These are phyloP conservation scores for Microcaecilia unicolor DNA, from an alignment of 2,797 vertebrate genomes.

Conservation along the genomic window DNA sequence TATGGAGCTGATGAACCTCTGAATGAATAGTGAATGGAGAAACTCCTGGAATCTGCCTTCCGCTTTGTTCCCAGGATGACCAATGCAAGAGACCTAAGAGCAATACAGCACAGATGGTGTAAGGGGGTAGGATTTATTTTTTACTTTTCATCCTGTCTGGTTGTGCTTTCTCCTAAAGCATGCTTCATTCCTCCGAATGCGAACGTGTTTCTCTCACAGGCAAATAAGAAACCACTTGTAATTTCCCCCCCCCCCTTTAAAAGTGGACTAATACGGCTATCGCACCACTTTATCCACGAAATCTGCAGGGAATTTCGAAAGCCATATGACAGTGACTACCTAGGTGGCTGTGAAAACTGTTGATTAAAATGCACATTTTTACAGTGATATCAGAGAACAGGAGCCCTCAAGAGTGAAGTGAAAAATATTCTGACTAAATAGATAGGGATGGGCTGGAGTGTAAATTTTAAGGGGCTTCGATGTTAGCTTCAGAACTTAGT, in stretches of 20 bases:
- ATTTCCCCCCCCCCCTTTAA: too few relatives aligned
- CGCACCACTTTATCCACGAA: too few relatives aligned
- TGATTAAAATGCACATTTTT: slow-evolving; percentile 11
- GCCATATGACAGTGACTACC: slow-evolving; percentile 14
- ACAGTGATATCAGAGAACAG: slow-evolving; percentile 2
- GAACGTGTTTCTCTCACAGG: slow-evolving; percentile 4
- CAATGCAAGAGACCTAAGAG: slow-evolving; percentile 74
- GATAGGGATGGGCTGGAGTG: too few relatives aligned
- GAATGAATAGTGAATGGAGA: slow-evolving; percentile 93
- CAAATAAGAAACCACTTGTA: neutral
- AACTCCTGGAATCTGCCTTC: slow-evolving; percentile 86
- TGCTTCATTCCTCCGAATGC: slow-evolving; percentile 8
- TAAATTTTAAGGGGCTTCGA: too few relatives aligned
- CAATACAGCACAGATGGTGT: slow-evolving; percentile 79
- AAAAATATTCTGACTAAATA: too few relatives aligned
- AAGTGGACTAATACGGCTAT: too few relatives aligned
- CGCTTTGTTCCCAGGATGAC: slow-evolving; percentile 91
- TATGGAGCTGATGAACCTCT: slow-evolving; percentile 79
- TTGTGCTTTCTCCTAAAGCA: neutral
- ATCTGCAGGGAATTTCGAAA: slow-evolving; percentile 9
- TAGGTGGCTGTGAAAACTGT: slow-evolving; percentile 17
- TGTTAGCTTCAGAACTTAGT: too few relatives aligned
- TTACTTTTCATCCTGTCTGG: slow-evolving; percentile 23
- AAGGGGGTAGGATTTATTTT: slow-evolving; percentile 39
- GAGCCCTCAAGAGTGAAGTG: slow-evolving; percentile 17